Evolutionary conservation across 2,797 vertebrate species (phyloP), one percentile per base, ranked within the genome.

Genomic region (Thaleichthys pacificus): DNA sequence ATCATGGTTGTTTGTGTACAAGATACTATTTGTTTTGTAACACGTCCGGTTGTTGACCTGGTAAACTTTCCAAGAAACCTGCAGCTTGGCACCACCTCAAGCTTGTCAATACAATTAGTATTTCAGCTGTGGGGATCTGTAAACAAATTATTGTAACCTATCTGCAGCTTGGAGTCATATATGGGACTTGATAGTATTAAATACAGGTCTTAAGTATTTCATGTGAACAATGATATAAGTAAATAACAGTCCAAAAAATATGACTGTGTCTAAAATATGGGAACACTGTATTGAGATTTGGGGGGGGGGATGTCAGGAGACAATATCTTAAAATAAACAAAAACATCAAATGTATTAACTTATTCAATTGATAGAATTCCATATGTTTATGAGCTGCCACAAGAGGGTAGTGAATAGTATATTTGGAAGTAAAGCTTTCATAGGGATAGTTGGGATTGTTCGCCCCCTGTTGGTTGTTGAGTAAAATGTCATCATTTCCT

Each of bases 381-480:
- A 9, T 66, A 24, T 22, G 8, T 14, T 17, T 26, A 26, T 24
- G 9, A 51, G 3, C 3, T 17, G 17, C 66, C 66, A 67, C 66
- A 17, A 30, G 66, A 54, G 66, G 24, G 24, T 15, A 54, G n/a
- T 28, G 51, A 54, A 30, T 26, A 17, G 6, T 5, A 28, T 26
- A 14, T 67, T 54, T 67, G n/a, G 17, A 51, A 28, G 47, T 54
- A 28, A 8, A 60, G 58, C 4, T 19, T 22, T 7, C 58, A 60
- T 4, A 11, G 11, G 4, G 22, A 88, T 83, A 89, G 49, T 61
- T 79, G 9, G 38, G 38, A 42, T 73, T 32, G 69, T 49, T 69
- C 83, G 58, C 60, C 66, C 61, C 24, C 30, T 66, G 51, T 47
- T 62, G 54, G 60, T 71, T 70, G 74, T 84, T 89, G 79, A 81